Percentiles rank a stretch among this genome's conserved stretches.
Conservation (phyloP, 2,888 invertebrate species). For the Holacanthella duospinosa region DNA sequence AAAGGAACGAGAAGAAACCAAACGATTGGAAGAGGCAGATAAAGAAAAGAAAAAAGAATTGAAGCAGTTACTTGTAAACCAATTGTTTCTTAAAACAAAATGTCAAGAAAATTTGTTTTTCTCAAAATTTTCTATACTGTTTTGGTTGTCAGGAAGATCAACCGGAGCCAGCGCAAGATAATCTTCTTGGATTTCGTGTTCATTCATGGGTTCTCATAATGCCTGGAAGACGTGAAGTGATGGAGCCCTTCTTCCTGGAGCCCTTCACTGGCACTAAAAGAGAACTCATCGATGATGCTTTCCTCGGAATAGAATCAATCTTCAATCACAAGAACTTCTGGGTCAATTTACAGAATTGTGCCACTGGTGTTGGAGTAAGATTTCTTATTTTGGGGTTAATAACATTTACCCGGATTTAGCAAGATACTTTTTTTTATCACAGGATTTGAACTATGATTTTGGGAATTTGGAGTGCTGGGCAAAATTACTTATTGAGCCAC, state of each 20-base stretch:
- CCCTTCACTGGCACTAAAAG: slow-evolving; percentile 64
- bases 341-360: slow-evolving; percentile 42
- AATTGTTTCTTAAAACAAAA: slow-evolving; percentile 9
- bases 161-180: slow-evolving; percentile 12
- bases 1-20: slow-evolving; percentile 12
- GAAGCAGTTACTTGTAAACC: background rate
- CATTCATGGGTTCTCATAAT: slow-evolving; percentile 76
- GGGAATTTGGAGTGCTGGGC: slow-evolving; percentile 29
- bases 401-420: too few relatives aligned
- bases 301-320: slow-evolving; percentile 67
- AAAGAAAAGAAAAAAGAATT: background rate
- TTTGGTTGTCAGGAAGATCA: slow-evolving; percentile 15
- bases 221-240: slow-evolving; percentile 51
- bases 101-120: background rate
- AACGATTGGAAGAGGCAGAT: slow-evolving; percentile 14
- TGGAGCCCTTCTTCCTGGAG: slow-evolving; percentile 67
- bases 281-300: slow-evolving; percentile 50
- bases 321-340: slow-evolving; percentile 83
- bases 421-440: background rate
- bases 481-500: slow-evolving; percentile 26
- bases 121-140: too few relatives aligned
- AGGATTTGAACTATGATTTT: slow-evolving; percentile 28
- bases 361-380: background rate
- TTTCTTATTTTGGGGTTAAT: background rate
- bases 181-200: slow-evolving; percentile 51